Base-by-base conservation (phyloP, 2,113 vertebrate genomes). In the Corythornis vintsioides region DNA sequence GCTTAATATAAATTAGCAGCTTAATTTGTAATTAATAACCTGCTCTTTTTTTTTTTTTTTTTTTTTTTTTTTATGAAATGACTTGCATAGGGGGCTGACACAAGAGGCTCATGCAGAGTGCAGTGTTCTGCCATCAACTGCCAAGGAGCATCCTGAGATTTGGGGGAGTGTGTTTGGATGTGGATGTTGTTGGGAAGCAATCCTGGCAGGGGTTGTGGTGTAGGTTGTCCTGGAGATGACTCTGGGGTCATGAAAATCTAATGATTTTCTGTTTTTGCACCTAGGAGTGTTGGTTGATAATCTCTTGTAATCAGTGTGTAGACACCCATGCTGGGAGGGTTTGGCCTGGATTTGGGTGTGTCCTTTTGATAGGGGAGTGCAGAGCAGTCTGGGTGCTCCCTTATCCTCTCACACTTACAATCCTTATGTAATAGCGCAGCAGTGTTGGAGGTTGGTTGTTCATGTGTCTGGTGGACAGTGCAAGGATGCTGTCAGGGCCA, bases 1-100 rank as follows among this genome's bases (percentile, higher is more conserved):
- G 59, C n/a, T 77, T 80, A 80, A 22, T 81, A 81, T 71, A 80
- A 81, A 74, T 90, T 93, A 86, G 38, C 28, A 80, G 42, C 69
- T 86, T 74, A 86, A 88, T 92, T 91, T 92, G 69, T 94, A 81
- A 86, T 83, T 92, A 88, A 81, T 86, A 83, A 63, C 43, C 66
- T 83, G 26, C 38, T 83, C 4, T 42, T 15, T 67, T 66, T 33
- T 33, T 33, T 33, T 33, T 29, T 53, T 50, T 55, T 55, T 8
- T 69, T 59, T 43, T 55, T 74, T 25, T 70, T 63, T 71, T 35
- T 73, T 61, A 50, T 56, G 4, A 59, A 83, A 63, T 81, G 56
- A 9, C 56, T 90, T 75, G 47, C 0, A 0, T 69, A 50, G 21
- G 38, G 11, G 13, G 11, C 15, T 19, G 28, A 13, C 28, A 48